Evolutionary conservation across 1,140 invertebrate genomes (phyloP).

Genomic region (Lasioglossum baleicum): DNA sequence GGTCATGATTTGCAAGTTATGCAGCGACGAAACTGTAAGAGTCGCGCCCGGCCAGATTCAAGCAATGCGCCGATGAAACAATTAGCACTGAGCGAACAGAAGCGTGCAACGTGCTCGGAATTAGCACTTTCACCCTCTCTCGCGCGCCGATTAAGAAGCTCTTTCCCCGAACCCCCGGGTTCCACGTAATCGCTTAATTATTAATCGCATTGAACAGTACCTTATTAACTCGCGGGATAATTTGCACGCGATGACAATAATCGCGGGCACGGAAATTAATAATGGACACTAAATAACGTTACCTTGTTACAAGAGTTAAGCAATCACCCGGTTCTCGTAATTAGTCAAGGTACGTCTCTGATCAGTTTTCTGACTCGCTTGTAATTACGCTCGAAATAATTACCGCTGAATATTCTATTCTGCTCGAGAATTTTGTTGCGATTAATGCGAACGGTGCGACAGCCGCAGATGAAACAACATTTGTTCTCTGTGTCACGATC

Average conservation of each 20-base stretch:
- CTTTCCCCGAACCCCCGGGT: neutral
- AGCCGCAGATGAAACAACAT: too few relatives aligned
- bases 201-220: slow-evolving; percentile 15
- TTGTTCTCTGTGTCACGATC: too few relatives aligned
- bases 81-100: neutral
- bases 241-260: slow-evolving; percentile 12
- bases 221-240: slow-evolving; percentile 12
- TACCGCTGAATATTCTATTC: too few relatives aligned
- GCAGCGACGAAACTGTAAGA: too few relatives aligned
- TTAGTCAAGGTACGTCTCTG: neutral
- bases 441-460: too few relatives aligned
- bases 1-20: too few relatives aligned
- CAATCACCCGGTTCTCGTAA: slow-evolving; percentile 6
- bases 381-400: too few relatives aligned
- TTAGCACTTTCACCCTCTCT: neutral
- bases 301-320: slow-evolving; percentile 22
- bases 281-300: slow-evolving; percentile 19
- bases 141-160: neutral
- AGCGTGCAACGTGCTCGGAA: neutral
- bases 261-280: neutral
- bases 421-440: too few relatives aligned
- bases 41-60: neutral
- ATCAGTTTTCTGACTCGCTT: too few relatives aligned
- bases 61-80: neutral
- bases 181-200: slow-evolving; percentile 6